These are phyloP conservation scores for Drosophila pseudoobscura DNA, from an alignment of 1,140 invertebrate species.

Conservation along the genomic window DNA sequence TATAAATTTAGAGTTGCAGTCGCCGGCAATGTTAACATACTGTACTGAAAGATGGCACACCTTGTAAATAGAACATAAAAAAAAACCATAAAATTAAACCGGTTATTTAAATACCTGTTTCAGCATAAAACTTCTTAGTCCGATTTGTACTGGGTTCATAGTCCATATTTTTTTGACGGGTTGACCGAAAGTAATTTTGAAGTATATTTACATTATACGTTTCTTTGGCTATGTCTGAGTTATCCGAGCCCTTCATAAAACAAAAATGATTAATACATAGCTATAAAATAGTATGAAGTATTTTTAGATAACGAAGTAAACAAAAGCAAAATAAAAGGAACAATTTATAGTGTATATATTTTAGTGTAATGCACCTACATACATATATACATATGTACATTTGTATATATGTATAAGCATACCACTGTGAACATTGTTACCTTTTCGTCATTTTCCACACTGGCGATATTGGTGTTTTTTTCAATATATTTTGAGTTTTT, in stretches of 20 bases:
- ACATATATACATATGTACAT: no score
- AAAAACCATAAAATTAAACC: no score
- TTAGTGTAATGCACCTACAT: no score
- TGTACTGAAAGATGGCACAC: no score
- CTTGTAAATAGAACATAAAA: no score
- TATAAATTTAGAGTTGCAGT: no score
- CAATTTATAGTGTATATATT: no score
- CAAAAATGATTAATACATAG: background rate
- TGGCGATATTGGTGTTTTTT: background rate
- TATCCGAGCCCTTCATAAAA: conserved; percentile 7
- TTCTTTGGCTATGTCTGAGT: conserved; percentile 20
- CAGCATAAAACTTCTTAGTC: conserved; percentile 8
- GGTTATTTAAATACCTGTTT: no score
- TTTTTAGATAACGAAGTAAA: no score
- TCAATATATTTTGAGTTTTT: background rate
- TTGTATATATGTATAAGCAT: background rate
- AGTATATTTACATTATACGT: conserved; percentile 46
- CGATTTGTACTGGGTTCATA: conserved; percentile 10
- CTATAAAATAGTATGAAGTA: no score
- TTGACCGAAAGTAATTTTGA: conserved; percentile 58
- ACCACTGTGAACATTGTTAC: background rate
- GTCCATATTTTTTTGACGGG: conserved; percentile 36
- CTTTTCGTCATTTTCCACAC: background rate
- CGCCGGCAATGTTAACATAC: no score
- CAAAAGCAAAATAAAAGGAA: no score